Evolutionary conservation across 2,113 vertebrate species (phyloP).

Genomic region (Petaurus breviceps): DNA sequence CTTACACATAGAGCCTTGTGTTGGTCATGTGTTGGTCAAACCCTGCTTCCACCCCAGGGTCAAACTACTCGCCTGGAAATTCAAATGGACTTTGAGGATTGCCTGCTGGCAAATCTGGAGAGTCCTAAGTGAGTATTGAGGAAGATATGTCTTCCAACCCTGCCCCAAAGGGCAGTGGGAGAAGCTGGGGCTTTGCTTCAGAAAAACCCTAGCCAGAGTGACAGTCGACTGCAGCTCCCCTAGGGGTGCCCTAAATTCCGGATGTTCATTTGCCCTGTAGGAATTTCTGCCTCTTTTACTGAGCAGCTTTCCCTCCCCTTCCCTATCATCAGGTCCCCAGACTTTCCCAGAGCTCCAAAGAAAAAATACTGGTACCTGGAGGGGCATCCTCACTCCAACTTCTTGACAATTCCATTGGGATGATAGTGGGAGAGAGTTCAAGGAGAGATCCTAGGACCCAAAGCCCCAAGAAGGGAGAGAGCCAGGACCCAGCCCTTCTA

Average conservation of each 20-base stretch:
- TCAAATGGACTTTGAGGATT: neutral
- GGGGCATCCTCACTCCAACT: neutral
- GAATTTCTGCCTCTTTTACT: neutral
- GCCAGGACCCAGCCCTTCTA: no score
- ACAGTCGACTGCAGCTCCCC: no score
- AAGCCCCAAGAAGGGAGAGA: no score
- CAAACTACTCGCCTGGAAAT: neutral
- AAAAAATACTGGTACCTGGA: neutral
- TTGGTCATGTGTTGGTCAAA: neutral
- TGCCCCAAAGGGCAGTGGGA: neutral
- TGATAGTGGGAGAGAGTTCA: fast-evolving
- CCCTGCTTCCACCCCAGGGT: neutral
- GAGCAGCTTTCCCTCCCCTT: neutral
- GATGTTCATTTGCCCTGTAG: no score
- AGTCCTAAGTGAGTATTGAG: neutral
- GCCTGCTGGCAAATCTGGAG: neutral
- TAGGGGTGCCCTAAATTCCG: neutral
- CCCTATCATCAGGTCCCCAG: neutral
- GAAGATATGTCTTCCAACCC: neutral
- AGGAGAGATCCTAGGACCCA: neutral
- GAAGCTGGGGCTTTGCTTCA: no score
- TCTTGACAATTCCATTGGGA: neutral
- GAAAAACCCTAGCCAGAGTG: no score
- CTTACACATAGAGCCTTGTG: neutral
- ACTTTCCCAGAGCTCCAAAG: neutral